Conservation (phyloP, 2,797 vertebrate genomes). For the Denticeps clupeoides region DNA sequence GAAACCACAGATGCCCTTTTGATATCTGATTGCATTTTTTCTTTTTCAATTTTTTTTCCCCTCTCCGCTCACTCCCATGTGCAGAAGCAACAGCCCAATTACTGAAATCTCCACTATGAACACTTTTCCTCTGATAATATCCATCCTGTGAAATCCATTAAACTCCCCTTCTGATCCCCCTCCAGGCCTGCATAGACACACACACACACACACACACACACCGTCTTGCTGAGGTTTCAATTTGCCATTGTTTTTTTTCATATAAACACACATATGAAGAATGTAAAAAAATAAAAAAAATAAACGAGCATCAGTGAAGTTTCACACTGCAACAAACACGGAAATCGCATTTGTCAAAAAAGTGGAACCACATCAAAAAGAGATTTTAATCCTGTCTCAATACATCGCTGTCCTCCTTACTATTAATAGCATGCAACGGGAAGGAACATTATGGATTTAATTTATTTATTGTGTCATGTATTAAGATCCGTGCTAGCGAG, state of each 20-base stretch:
- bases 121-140: constrained; percentile 34
- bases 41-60: constrained; percentile 17
- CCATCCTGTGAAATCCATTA: constrained; percentile 31
- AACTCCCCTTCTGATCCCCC: constrained; percentile 30
- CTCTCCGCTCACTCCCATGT: constrained; percentile 14
- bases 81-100: constrained; percentile 38
- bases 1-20: constrained; percentile 31
- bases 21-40: constrained; percentile 33
- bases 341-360: constrained; percentile 47
- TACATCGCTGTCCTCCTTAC: constrained; percentile 51
- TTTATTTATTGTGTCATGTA: constrained; percentile 53
- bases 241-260: constrained; percentile 41
- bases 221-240: constrained; percentile 39
- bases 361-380: constrained; percentile 63
- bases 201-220: constrained; percentile 1
- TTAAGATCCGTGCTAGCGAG: constrained; percentile 29
- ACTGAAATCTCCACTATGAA: constrained; percentile 32
- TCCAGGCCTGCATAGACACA: constrained; percentile 13
- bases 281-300: constrained; percentile 17
- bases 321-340: constrained; percentile 39
- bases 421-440: constrained; percentile 54
- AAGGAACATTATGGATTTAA: constrained; percentile 47
- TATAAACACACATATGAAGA: constrained; percentile 17
- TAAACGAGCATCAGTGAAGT: constrained; percentile 29
- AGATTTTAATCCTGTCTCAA: constrained; percentile 60